Conservation (phyloP, 2,113 vertebrate species). For the Mormoops blainvillei region DNA sequence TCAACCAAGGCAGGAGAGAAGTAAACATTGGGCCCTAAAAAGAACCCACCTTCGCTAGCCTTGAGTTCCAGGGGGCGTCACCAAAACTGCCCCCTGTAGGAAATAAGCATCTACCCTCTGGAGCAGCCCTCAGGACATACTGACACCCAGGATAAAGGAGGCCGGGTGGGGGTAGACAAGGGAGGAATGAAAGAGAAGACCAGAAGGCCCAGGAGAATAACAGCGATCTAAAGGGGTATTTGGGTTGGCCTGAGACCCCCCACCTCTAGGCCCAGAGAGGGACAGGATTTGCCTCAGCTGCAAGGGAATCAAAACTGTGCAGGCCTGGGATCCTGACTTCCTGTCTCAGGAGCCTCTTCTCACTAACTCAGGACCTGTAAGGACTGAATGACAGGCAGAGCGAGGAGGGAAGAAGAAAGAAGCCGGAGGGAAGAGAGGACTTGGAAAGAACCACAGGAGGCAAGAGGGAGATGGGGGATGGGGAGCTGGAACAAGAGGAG, state of each 20-base stretch:
- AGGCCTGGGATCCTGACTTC: neutral
- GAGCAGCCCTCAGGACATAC: neutral
- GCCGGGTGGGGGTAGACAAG: no score
- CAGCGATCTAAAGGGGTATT: neutral
- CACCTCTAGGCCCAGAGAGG: neutral
- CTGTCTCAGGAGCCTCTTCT: neutral
- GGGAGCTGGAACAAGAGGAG: neutral
- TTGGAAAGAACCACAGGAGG: neutral
- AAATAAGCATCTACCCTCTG: neutral
- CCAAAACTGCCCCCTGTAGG: neutral
- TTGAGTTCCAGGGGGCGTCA: neutral
- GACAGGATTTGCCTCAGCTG: neutral
- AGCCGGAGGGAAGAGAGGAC: neutral
- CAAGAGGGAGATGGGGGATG: neutral
- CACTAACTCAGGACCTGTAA: no score
- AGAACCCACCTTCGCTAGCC: neutral
- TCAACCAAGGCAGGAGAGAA: neutral
- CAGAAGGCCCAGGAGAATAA: neutral
- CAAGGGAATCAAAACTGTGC: fast-evolving
- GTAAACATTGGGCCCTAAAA: neutral
- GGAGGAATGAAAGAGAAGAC: neutral
- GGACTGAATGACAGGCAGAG: neutral
- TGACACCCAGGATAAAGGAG: neutral
- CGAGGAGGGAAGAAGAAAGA: neutral
- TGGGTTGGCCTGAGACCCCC: neutral